A percentile compares a stretch with the other conserved stretches of the same genome.
These are phyloP conservation scores for Sparidentex hasta DNA, from an alignment of 2,797 vertebrate species.

Conservation along the genomic window DNA sequence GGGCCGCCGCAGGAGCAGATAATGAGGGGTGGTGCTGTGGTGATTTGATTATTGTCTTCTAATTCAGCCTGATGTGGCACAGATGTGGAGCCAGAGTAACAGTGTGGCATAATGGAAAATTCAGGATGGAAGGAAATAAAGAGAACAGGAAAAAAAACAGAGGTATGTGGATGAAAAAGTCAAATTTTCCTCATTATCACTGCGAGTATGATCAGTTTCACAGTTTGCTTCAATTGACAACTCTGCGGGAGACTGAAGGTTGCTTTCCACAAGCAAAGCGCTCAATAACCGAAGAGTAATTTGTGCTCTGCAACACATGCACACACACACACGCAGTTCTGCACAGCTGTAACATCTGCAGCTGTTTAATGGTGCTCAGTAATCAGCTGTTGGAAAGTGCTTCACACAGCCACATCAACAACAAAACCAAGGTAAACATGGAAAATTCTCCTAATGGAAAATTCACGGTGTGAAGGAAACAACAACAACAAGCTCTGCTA, in stretches of 20 bases:
- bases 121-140: background rate
- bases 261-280: conserved; percentile 23
- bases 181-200: conserved; percentile 6
- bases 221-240: background rate
- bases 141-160: background rate
- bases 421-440: conserved; percentile 64
- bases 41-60: conserved; percentile 71
- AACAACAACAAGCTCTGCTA: conserved; percentile 47
- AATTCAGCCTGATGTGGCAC: conserved; percentile 60
- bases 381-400: conserved; percentile 66
- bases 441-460: conserved; percentile 84
- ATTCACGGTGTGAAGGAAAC: conserved; percentile 58
- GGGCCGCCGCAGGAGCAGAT: conserved; percentile 33
- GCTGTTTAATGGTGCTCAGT: conserved; percentile 63
- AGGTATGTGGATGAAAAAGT: conserved; percentile 16
- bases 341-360: conserved; percentile 72
- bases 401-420: conserved; percentile 62
- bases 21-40: conserved; percentile 50
- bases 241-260: conserved; percentile 3
- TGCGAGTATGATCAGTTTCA: conserved; percentile 18
- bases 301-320: conserved; percentile 2
- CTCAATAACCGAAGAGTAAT: conserved; percentile 15
- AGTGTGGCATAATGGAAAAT: conserved; percentile 3
- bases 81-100: conserved; percentile 33
- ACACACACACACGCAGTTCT: conserved; percentile 11